Conservation (phyloP, 1,140 invertebrate genomes). For the Mylabris phalerata region DNA sequence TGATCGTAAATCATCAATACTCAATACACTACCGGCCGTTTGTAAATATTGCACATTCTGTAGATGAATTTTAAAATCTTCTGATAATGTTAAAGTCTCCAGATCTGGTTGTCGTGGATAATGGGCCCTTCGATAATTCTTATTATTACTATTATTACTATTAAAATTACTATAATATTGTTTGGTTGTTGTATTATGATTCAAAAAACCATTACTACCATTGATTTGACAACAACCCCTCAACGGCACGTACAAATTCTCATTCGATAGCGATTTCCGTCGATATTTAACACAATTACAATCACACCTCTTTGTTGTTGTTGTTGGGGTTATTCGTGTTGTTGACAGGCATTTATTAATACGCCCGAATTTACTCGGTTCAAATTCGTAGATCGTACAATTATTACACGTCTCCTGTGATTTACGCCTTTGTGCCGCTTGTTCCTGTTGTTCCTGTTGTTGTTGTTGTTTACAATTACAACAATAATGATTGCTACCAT, state of each 20-base stretch:
- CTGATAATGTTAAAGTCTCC: constrained; percentile 37
- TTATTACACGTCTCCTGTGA: constrained; percentile 38
- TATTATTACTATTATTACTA: constrained; percentile 11
- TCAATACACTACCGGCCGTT: constrained; percentile 54
- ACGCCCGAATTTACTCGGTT: constrained; percentile 32
- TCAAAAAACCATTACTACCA: constrained; percentile 21
- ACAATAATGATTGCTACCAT: too few relatives aligned
- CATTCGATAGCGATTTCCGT: constrained; percentile 50
- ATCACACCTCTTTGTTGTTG: constrained; percentile 26
- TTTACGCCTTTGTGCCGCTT: constrained; percentile 26
- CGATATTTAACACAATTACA: constrained; percentile 33
- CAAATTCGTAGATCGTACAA: constrained; percentile 39
- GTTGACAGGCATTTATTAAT: constrained; percentile 22
- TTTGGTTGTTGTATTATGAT: constrained; percentile 18
- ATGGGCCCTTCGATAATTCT: constrained; percentile 31
- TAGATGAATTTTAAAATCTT: constrained; percentile 60
- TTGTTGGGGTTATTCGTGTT: neutral
- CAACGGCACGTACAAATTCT: constrained; percentile 45
- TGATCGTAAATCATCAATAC: constrained; percentile 33
- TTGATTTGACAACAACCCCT: constrained; percentile 35
- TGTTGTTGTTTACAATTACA: neutral
- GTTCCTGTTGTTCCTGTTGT: constrained; percentile 1
- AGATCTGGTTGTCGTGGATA: constrained; percentile 39
- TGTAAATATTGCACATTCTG: constrained; percentile 63
- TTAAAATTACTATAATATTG: neutral